Evolutionary conservation across 2,888 invertebrate species (phyloP).

Genomic region (Drosophila maculinotata): DNA sequence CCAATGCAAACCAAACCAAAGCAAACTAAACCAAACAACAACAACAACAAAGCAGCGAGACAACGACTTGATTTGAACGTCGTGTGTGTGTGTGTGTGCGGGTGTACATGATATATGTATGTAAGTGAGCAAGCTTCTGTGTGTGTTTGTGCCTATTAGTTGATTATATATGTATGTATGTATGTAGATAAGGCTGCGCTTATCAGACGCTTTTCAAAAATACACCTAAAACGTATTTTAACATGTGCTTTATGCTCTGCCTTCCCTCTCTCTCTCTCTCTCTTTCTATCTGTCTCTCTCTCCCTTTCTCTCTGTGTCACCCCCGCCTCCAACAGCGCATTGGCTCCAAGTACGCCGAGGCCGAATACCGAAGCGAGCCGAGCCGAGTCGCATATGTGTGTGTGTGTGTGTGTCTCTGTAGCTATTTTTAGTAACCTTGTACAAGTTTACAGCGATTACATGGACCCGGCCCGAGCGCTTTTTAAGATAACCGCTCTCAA

Average conservation of each 20-base stretch:
- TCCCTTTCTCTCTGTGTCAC: neutral
- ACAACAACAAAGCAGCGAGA: slow-evolving; percentile 1
- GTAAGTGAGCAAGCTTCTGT: neutral
- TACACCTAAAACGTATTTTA: slow-evolving; percentile 71
- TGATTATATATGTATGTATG: too few species aligned
- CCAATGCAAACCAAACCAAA: slow-evolving; percentile 11
- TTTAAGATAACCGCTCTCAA: slow-evolving; percentile 56
- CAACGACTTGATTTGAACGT: slow-evolving; percentile 2
- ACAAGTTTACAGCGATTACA: slow-evolving; percentile 67
- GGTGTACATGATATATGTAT: neutral
- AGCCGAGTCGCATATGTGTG: slow-evolving; percentile 19
- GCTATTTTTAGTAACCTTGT: slow-evolving; percentile 67
- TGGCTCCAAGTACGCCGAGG: slow-evolving; percentile 36
- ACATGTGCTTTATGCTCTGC: slow-evolving; percentile 42
- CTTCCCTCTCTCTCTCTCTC: neutral
- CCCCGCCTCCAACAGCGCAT: slow-evolving; percentile 9
- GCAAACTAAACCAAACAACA: slow-evolving; percentile 6
- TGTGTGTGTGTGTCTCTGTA: slow-evolving; percentile 25
- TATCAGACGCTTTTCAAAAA: slow-evolving; percentile 73
- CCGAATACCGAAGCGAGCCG: slow-evolving; percentile 31
- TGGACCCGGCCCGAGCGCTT: slow-evolving; percentile 58
- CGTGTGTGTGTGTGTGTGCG: slow-evolving; percentile 4
- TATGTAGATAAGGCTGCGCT: slow-evolving; percentile 71
- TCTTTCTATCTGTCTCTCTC: neutral
- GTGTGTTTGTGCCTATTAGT: slow-evolving; percentile 29